These are phyloP conservation scores for Ochotona princeps DNA, from an alignment of 2,113 vertebrate species.

Conservation along the genomic window DNA sequence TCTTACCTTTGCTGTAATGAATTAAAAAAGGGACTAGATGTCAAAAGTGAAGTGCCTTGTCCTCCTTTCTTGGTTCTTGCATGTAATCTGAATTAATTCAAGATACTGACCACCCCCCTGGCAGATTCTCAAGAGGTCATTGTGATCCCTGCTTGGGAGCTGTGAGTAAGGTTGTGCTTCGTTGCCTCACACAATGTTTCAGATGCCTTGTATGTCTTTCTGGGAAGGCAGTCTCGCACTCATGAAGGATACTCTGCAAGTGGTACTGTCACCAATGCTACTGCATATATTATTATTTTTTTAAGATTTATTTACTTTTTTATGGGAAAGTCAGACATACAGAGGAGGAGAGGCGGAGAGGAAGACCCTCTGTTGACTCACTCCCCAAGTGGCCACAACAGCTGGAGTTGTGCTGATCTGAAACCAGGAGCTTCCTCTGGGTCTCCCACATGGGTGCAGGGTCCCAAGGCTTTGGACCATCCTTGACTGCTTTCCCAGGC, in stretches of 20 bases:
- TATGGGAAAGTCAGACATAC: no score
- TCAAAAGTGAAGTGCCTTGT: background rate
- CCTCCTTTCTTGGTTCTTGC: background rate
- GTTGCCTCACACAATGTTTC: background rate
- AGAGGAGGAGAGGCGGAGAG: no score
- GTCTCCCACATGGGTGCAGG: no score
- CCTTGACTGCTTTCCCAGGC: no score
- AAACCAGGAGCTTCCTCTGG: no score
- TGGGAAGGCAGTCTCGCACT: background rate
- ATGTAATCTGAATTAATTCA: background rate
- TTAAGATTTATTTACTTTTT: no score
- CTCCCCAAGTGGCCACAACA: no score
- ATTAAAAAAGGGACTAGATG: background rate
- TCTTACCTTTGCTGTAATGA: background rate
- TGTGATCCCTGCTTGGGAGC: background rate
- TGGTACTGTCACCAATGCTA: background rate
- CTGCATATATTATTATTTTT: no score
- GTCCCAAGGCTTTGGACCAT: no score
- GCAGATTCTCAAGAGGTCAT: background rate
- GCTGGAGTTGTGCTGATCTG: no score
- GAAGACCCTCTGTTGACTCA: no score
- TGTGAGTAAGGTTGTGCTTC: background rate
- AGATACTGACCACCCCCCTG: background rate
- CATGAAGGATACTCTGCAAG: background rate
- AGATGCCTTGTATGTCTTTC: background rate